Evolutionary conservation across 2,888 invertebrate genomes (phyloP), one percentile per base, ranked within the genome.

Genomic region (Latrodectus elegans): DNA sequence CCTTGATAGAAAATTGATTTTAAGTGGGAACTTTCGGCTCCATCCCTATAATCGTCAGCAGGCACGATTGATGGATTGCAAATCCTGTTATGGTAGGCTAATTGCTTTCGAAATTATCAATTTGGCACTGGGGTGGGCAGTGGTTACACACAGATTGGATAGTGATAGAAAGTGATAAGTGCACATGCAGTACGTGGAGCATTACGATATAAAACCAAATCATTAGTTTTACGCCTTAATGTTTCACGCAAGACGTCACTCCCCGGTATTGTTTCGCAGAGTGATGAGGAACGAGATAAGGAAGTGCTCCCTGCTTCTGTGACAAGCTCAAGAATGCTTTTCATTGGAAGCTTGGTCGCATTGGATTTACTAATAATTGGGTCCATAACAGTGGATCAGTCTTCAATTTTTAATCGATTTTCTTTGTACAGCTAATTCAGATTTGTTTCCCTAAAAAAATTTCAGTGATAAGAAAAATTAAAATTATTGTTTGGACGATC

Each of bases 161-260:
- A 60, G 10, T 10, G 60, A 60, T 60, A 60, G 60, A 60, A 60
- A 15, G 60, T 60, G 60, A 15, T 60, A 60, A 60, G 60, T 60
- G 60, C 60, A 60, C 12, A 60, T n/a, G n/a, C 6, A 60, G n/a
- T 60, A 60, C 60, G 14, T 60, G 14, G n/a, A 60, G 10, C 60
- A 60, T 60, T 60, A 60, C 60, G 60, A 60, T 60, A 60, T 60
- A 60, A 60, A 60, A 60, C 60, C 11, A 60, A 60, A 60, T 60
- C 60, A 60, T 60, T 60, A 60, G 60, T 60, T 12, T 60, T 60
- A 60, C n/a, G 4, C 60, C n/a, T 12, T 60, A 60, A 60, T 60
- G 60, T 12, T 60, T 60, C 60, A 60, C 60, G 60, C 60, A 60
- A 60, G 60, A 60, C 60, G 10, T 60, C 60, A 60, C 60, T 38